Evolutionary conservation across 1,140 invertebrate genomes (phyloP).

Genomic region (Pachyrhynchus sulphureomaculatus): DNA sequence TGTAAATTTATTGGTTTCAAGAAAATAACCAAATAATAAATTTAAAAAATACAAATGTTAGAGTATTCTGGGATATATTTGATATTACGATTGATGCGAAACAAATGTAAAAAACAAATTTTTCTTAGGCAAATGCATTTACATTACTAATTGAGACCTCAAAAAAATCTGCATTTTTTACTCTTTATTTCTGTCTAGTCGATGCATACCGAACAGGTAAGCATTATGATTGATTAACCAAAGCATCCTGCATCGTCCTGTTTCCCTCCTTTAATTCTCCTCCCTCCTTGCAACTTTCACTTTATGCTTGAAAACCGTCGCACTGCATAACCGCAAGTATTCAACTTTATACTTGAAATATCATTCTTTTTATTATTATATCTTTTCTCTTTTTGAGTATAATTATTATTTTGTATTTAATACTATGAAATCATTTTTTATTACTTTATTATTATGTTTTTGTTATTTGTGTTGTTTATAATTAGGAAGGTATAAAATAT

Average conservation of each 20-base stretch:
- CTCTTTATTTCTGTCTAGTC: conserved; percentile 19
- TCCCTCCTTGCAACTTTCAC: no score
- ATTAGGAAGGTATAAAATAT: conserved; percentile 1
- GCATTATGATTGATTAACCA: conserved; percentile 24
- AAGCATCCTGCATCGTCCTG: conserved; percentile 24
- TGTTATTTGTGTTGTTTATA: conserved; percentile 36
- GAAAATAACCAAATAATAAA: no score
- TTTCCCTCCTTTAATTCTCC: no score
- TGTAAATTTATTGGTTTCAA: no score
- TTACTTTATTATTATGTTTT: conserved; percentile 28
- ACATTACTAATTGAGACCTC: no score
- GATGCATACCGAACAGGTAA: background rate
- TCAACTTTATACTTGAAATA: conserved; percentile 17
- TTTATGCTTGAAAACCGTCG: conserved; percentile 2
- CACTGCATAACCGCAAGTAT: conserved; percentile 40
- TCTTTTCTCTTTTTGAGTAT: background rate
- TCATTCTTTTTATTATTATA: background rate
- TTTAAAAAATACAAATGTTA: no score
- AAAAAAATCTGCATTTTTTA: no score
- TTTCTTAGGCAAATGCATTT: no score
- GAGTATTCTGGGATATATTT: no score
- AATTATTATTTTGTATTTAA: background rate
- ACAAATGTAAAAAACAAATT: no score
- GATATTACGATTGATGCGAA: no score
- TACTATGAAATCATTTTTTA: conserved; percentile 4